A percentile compares a stretch with the other conserved stretches of the same genome.
Conservation (phyloP, 2,888 invertebrate genomes). For the Machimus rusticus region DNA sequence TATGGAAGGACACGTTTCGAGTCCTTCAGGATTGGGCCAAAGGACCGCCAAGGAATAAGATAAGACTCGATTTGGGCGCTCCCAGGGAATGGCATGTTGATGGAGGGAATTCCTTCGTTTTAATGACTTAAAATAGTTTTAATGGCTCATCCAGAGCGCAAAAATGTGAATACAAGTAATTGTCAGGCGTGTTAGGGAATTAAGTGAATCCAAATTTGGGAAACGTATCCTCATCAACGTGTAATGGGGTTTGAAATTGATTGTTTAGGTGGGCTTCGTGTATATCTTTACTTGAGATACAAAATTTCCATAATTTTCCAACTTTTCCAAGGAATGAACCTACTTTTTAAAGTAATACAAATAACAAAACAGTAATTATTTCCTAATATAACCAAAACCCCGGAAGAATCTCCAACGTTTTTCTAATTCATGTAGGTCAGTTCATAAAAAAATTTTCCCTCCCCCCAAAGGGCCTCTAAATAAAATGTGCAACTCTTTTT, state of each 20-base stretch:
- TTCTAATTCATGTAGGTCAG: not conserved
- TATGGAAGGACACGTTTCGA: conserved; percentile 33
- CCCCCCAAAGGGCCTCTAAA: not conserved
- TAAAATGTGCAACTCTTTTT: not conserved
- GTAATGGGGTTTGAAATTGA: not conserved
- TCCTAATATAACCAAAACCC: not conserved
- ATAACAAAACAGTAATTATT: too few species aligned
- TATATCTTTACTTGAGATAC: not conserved
- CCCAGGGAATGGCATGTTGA: not conserved
- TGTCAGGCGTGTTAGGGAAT: not conserved
- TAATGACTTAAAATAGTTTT: not conserved
- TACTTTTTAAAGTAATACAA: too few species aligned
- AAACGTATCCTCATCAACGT: not conserved
- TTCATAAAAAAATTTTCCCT: not conserved
- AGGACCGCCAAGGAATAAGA: not conserved
- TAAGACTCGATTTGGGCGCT: not conserved
- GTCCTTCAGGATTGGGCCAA: not conserved
- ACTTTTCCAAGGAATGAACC: not conserved
- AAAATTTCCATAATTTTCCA: not conserved
- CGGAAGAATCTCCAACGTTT: not conserved
- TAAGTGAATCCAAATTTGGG: not conserved
- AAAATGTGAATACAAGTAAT: not conserved
- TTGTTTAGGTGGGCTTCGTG: not conserved
- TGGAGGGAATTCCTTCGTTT: not conserved
- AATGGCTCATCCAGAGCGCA: not conserved